Conservation (phyloP, 2,888 invertebrate genomes). For the Microplitis manilae region DNA sequence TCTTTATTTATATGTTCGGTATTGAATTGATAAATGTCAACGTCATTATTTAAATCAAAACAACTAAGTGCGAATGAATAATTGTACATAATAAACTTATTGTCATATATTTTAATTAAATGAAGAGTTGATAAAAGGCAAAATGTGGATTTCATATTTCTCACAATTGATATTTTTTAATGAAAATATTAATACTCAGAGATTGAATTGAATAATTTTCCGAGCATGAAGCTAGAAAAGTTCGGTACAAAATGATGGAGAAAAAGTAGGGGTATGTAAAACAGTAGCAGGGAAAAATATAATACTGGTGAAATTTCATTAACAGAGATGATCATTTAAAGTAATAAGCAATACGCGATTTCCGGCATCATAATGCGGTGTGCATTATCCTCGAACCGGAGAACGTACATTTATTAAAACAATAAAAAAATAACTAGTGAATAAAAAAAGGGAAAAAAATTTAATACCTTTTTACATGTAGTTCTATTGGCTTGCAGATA, state of each 20-base stretch:
- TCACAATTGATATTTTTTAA: neutral
- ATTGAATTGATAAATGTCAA: neutral
- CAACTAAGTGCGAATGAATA: neutral
- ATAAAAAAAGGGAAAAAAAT: constrained; percentile 26
- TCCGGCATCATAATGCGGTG: neutral
- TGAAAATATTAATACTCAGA: neutral
- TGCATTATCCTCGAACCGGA: neutral
- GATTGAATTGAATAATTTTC: neutral
- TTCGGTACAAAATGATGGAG: neutral
- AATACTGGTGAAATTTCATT: neutral
- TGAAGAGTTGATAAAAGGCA: too few species aligned
- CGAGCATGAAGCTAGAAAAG: neutral
- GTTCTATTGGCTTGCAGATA: constrained; percentile 43
- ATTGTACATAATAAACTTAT: neutral
- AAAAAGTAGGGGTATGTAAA: neutral
- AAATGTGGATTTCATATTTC: neutral
- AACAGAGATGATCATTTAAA: neutral
- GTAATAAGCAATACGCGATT: neutral
- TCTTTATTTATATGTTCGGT: neutral
- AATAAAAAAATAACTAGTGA: constrained; percentile 23
- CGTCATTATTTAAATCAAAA: neutral
- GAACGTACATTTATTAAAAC: neutral
- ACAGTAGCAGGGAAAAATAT: neutral
- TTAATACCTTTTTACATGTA: constrained; percentile 51
- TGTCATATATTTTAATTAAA: neutral